Percentiles rank a stretch among this genome's conserved stretches.
Evolutionary conservation across 2,888 invertebrate genomes (phyloP).

Genomic region (Pecten maximus): DNA sequence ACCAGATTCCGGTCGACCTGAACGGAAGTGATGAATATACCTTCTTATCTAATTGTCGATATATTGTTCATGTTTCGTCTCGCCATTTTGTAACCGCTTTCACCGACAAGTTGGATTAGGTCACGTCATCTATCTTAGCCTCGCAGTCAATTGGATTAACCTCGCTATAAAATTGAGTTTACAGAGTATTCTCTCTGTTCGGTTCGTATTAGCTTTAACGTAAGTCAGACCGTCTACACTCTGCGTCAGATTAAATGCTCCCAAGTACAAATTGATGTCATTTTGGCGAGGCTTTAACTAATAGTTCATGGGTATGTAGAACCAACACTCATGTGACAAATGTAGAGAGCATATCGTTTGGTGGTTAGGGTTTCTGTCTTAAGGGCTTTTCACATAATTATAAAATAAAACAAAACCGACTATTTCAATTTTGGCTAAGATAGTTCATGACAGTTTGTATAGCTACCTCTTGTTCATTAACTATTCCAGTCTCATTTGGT

Average conservation of each 20-base stretch:
- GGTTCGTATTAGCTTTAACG: neutral
- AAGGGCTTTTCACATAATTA: neutral
- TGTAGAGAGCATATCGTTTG: neutral
- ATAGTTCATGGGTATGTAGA: neutral
- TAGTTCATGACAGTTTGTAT: no score
- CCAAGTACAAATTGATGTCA: neutral
- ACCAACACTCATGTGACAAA: neutral
- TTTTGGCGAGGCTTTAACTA: neutral
- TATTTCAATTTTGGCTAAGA: no score
- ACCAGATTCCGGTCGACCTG: neutral
- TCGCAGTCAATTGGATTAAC: constrained; percentile 24
- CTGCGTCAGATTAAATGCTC: neutral
- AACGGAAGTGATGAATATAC: constrained; percentile 15
- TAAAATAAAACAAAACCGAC: neutral
- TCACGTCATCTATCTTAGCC: neutral
- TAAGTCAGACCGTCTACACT: neutral
- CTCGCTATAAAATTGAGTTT: neutral
- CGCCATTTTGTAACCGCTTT: neutral
- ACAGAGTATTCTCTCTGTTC: neutral
- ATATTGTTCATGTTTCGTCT: neutral
- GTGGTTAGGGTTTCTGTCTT: neutral
- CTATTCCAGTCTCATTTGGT: no score
- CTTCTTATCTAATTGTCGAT: constrained; percentile 11
- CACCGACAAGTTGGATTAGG: neutral
- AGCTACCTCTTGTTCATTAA: no score